A percentile compares a stretch with the other conserved stretches of the same genome.
phyloP scores from a whole-genome alignment of 2,797 vertebrate species.

The Nannoperca australis region DNA sequence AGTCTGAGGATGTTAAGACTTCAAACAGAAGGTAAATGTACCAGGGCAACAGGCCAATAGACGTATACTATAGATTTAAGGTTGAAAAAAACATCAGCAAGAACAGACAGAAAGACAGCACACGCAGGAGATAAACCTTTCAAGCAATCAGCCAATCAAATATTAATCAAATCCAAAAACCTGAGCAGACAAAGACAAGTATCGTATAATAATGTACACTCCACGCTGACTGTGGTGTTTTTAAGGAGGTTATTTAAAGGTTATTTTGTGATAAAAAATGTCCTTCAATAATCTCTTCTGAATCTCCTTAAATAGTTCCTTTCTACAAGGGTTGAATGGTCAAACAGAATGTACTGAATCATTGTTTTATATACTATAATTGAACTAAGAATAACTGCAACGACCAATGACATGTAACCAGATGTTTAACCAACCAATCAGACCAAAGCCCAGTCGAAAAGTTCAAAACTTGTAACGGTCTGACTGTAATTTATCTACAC shows the following conservation, averaged over 20 bases:
- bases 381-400: not conserved
- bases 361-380: not conserved
- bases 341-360: not conserved
- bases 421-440: not conserved
- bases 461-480: no score
- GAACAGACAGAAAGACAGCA: not conserved
- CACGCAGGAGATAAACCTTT: not conserved
- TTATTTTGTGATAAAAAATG: not conserved
- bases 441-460: not conserved
- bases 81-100: not conserved
- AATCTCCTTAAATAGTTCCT: not conserved
- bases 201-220: no score
- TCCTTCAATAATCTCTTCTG: not conserved
- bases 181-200: not conserved
- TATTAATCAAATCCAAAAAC: conserved; percentile 13
- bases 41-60: not conserved
- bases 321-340: not conserved
- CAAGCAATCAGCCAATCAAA: conserved; percentile 5
- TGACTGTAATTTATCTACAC: no score
- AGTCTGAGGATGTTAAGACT: not conserved
- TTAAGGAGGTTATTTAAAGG: not conserved
- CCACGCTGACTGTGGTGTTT: not conserved
- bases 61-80: not conserved
- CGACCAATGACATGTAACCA: not conserved
- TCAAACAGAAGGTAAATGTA: not conserved